These are phyloP conservation scores for Chlorospingus semifuscus DNA, from an alignment of 2,797 vertebrate genomes.

Conservation along the genomic window DNA sequence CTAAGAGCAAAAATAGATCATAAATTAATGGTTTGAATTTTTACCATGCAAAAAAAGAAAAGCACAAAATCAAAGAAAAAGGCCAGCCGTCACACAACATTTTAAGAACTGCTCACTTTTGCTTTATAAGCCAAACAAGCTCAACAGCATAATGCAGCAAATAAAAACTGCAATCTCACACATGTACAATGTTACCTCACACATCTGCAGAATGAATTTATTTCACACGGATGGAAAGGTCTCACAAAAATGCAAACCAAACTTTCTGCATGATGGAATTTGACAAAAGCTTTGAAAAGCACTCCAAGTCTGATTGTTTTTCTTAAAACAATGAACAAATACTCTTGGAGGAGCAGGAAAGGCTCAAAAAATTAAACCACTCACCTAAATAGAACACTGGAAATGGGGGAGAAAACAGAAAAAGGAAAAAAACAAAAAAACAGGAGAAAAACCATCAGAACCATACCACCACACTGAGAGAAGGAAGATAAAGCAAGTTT, in stretches of 20 bases:
- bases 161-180: conserved; percentile 61
- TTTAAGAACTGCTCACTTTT: conserved; percentile 40
- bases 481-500: conserved; percentile 13
- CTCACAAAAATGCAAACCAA: conserved; percentile 67
- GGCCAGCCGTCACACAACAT: conserved; percentile 33
- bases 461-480: conserved; percentile 22
- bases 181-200: conserved; percentile 6
- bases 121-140: conserved; percentile 72
- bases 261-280: conserved; percentile 52
- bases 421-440: background rate
- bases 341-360: conserved; percentile 33
- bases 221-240: conserved; percentile 66
- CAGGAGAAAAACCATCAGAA: conserved; percentile 72
- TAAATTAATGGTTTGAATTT: conserved; percentile 3
- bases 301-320: conserved; percentile 32
- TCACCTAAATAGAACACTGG: conserved; percentile 81
- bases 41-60: background rate
- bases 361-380: conserved; percentile 70
- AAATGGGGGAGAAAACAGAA: conserved; percentile 1
- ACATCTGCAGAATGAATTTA: conserved; percentile 58
- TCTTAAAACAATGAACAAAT: conserved; percentile 61
- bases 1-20: conserved; percentile 71
- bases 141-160: conserved; percentile 65
- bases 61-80: conserved; percentile 20
- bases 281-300: conserved; percentile 65